Evolutionary conservation across 1,140 invertebrate species (phyloP).

Genomic region (Eubasilissa regina): DNA sequence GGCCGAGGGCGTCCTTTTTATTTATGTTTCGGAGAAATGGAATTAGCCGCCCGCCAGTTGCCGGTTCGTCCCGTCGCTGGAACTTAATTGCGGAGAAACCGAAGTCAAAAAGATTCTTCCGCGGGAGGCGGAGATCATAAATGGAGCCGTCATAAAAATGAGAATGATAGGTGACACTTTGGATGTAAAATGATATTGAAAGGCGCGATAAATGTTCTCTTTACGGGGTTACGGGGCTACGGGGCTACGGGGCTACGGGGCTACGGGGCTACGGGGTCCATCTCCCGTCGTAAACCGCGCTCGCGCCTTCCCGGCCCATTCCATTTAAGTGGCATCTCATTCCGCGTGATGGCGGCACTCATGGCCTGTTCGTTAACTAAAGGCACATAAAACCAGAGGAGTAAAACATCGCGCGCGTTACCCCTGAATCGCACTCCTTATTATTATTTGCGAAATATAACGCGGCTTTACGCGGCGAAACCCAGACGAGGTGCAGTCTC

Average conservation of each 20-base stretch:
- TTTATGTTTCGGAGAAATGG: constrained; percentile 58
- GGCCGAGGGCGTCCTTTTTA: constrained; percentile 41
- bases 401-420: not conserved
- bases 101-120: too few species aligned
- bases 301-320: constrained; percentile 14
- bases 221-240: too few species aligned
- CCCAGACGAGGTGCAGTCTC: too few species aligned
- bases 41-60: constrained; percentile 47
- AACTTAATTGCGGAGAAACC: too few species aligned
- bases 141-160: not conserved
- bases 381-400: constrained; percentile 10
- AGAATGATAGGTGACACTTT: constrained; percentile 25
- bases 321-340: constrained; percentile 24
- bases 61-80: not conserved
- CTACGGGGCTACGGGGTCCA: constrained; percentile 18
- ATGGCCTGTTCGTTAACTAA: constrained; percentile 27
- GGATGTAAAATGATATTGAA: constrained; percentile 25
- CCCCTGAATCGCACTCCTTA: not conserved
- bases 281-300: constrained; percentile 13
- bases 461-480: too few species aligned
- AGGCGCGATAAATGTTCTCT: constrained; percentile 28
- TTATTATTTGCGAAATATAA: too few species aligned
- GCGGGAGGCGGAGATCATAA: not conserved
- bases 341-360: constrained; percentile 28
- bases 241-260: too few species aligned